phyloP scores from a whole-genome alignment of 2,797 vertebrate genomes.

The Molossus alvarezi region DNA sequence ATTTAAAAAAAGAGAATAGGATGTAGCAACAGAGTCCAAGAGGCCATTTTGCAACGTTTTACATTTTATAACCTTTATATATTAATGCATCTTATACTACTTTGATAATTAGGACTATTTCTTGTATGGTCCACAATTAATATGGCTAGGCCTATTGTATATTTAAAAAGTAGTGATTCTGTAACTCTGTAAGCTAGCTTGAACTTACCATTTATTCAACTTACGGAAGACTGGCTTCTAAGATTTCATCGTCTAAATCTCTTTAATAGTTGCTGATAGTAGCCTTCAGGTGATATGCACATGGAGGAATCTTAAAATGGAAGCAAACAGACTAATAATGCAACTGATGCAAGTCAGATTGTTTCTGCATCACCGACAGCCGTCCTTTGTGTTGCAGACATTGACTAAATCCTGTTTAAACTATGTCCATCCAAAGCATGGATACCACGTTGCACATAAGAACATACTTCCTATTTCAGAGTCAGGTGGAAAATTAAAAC shows the following conservation, averaged over 20 bases:
- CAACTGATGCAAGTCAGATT: neutral
- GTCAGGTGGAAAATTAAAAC: neutral
- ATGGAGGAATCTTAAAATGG: neutral
- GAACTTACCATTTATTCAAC: neutral
- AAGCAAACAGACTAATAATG: neutral
- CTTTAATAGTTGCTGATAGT: neutral
- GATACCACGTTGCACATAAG: neutral
- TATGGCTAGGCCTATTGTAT: neutral
- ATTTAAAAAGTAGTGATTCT: conserved; percentile 5
- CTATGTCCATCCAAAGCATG: neutral
- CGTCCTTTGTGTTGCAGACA: neutral
- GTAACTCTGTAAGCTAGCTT: neutral
- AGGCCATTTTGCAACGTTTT: neutral
- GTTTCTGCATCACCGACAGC: neutral
- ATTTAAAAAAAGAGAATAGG: neutral
- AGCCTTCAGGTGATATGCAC: neutral
- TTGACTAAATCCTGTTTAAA: neutral
- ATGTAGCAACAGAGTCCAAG: neutral
- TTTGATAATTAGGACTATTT: neutral
- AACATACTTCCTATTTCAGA: neutral
- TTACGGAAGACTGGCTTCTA: conserved; percentile 16
- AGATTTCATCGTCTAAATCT: conserved; percentile 16
- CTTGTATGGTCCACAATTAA: neutral
- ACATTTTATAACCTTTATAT: neutral
- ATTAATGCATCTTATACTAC: neutral